Evolutionary conservation across 2,888 invertebrate species (phyloP).

Genomic region (Hartigia nigra): DNA sequence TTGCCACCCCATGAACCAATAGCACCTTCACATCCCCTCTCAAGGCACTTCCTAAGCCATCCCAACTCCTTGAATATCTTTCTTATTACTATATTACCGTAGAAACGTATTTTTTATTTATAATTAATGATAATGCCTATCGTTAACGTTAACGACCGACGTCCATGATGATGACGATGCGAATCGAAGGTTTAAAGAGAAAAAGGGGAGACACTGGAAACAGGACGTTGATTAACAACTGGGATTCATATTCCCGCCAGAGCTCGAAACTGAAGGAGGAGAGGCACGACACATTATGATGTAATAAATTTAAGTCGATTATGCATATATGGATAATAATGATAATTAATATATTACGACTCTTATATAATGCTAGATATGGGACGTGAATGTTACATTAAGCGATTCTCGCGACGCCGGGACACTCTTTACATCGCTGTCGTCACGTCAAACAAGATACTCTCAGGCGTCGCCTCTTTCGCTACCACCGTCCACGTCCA

Average conservation of each 20-base stretch:
- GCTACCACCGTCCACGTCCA: neutral
- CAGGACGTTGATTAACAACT: neutral
- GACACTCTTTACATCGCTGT: neutral
- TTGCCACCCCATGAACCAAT: neutral
- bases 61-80: neutral
- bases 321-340: conserved; percentile 36
- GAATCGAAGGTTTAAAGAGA: neutral
- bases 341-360: conserved; percentile 49
- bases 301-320: conserved; percentile 44
- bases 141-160: conserved; percentile 15
- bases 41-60: neutral
- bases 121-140: conserved; percentile 15
- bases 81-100: conserved; percentile 18
- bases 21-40: neutral
- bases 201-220: neutral
- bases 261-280: conserved; percentile 9
- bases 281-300: conserved; percentile 29
- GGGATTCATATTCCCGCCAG: conserved; percentile 14
- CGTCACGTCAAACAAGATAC: neutral
- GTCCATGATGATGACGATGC: conserved; percentile 16
- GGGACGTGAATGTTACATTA: neutral
- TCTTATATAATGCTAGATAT: conserved; percentile 31
- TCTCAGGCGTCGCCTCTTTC: neutral
- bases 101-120: conserved; percentile 23
- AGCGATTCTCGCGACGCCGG: neutral